Evolutionary conservation across 2,797 vertebrate genomes (phyloP), one percentile per base, ranked within the genome.

Genomic region (Coccyzus lansbergi): DNA sequence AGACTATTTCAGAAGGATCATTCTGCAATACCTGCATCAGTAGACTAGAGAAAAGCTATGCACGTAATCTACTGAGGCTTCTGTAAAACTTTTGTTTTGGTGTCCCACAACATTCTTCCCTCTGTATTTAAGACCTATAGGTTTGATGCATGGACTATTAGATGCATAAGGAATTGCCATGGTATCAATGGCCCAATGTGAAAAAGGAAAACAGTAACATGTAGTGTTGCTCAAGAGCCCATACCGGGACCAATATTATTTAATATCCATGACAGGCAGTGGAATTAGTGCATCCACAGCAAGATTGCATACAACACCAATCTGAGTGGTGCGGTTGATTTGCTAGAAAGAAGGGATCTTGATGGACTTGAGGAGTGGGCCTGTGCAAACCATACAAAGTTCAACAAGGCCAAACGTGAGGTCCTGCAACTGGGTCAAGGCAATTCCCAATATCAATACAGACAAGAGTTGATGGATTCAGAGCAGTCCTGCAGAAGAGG

Each of bases 121-220:
- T 52, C 19, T 58, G 4, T 7, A 25, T 25, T 48, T 33, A 33
- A 42, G 25, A 52, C 6, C 59, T 33, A 44, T 2, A 2, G 2
- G 14, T 69, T 69, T 69, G 24, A 26, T 33, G 15, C 21, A 36
- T 17, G 18, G 15, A n/a, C 12, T 58, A 7, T 55, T 79, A 65
- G 18, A 16, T 59, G 4, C 34, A 67, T 36, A 9, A 84, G 12
- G 31, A 77, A 21, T 38, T 77, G 24, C 4, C 8, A 49, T 22
- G 22, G 44, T 51, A 18, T 38, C 36, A 62, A 29, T 51, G 24
- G 9, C 3, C 75, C 26, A 17, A 10, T 60, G 12, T 46, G 17
- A 28, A 69, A 38, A n/a, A 22, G 4, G 6, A 63, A 80, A 22
- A 3, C 40, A 33, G 8, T 21, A 38, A 29, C 0, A 0, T 7